Conservation (phyloP, 2,113 vertebrate genomes). For the Accipiter virgatus region DNA sequence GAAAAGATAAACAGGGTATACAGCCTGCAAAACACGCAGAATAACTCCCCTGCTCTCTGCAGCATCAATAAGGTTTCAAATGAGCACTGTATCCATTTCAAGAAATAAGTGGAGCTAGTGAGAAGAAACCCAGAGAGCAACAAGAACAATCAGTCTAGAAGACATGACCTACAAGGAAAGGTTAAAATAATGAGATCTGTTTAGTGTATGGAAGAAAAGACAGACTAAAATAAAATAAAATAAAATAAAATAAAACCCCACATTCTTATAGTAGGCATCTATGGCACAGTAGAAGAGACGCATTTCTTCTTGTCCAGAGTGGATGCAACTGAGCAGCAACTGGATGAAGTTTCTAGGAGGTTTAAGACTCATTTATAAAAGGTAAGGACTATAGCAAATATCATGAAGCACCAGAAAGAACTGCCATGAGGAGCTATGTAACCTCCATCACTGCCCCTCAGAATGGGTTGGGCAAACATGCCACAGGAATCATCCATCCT, state of each 20-base stretch:
- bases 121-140: background rate
- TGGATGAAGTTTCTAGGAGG: background rate
- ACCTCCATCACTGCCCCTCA: background rate
- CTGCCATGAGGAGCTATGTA: background rate
- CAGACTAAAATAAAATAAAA: background rate
- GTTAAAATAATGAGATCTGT: background rate
- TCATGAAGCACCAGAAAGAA: background rate
- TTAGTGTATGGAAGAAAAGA: background rate
- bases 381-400: background rate
- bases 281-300: background rate
- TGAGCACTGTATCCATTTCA: background rate
- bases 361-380: background rate
- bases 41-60: background rate
- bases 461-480: background rate
- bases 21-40: background rate
- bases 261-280: background rate
- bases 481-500: background rate
- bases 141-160: background rate
- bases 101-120: background rate
- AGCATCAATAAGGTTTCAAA: background rate
- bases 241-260: too few species aligned
- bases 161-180: background rate
- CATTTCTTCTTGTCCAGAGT: background rate
- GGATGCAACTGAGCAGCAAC: background rate
- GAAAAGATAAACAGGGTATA: background rate